phyloP scores from a whole-genome alignment of 2,113 vertebrate species.

The Notothenia rossii region DNA sequence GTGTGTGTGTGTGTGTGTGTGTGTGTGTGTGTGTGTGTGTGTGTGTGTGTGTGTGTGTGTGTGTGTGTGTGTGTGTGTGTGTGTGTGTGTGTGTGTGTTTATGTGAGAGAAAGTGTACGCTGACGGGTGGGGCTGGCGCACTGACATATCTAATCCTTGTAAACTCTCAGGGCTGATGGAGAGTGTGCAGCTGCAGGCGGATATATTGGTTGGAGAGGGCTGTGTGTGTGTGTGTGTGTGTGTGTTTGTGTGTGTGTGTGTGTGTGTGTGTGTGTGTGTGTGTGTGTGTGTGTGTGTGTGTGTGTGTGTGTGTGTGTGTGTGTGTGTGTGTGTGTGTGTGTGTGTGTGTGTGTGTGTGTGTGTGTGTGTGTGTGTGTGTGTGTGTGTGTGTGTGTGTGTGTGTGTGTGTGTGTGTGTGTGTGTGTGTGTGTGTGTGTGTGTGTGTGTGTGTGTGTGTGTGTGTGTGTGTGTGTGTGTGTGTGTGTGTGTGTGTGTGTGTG shows the following conservation, averaged over 20 bases:
- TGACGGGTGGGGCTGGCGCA: conserved; percentile 49
- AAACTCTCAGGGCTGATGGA: conserved; percentile 76
- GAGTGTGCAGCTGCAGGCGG: conserved; percentile 73
- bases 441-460: too few species aligned
- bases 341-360: too few species aligned
- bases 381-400: too few species aligned
- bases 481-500: too few species aligned
- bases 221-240: neutral
- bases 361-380: neutral
- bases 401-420: too few species aligned
- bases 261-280: neutral
- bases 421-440: conserved; percentile 1
- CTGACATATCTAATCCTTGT: conserved; percentile 77
- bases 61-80: conserved; percentile 22
- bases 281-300: too few species aligned
- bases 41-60: conserved; percentile 20
- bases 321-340: conserved; percentile 1
- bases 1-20: conserved; percentile 25
- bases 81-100: conserved; percentile 42
- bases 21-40: conserved; percentile 27
- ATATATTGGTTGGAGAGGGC: conserved; percentile 58
- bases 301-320: too few species aligned
- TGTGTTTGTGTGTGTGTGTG: too few species aligned
- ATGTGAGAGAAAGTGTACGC: conserved; percentile 42
- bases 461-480: conserved; percentile 9